A percentile compares a stretch with the other conserved stretches of the same genome.
Evolutionary conservation across 2,888 invertebrate species (phyloP).

Genomic region (Drosophila infuscata): DNA sequence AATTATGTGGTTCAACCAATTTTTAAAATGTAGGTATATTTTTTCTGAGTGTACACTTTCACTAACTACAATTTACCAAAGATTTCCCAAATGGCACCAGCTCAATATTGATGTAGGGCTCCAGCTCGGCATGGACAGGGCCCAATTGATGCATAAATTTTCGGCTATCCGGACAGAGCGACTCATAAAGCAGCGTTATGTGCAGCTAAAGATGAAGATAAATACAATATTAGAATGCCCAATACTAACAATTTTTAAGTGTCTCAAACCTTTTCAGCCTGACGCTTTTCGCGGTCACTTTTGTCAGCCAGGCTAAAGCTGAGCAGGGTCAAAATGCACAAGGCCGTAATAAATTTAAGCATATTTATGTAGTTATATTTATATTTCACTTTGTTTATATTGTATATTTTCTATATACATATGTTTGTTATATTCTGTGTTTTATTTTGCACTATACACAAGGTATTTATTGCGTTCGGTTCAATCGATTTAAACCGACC

Average conservation of each 20-base stretch:
- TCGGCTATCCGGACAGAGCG: conserved; percentile 88
- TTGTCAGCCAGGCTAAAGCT: conserved; percentile 35
- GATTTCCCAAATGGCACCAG: conserved; percentile 89
- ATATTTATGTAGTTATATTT: conserved; percentile 21
- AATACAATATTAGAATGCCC: neutral
- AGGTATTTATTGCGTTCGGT: conserved; percentile 3
- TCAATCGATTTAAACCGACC: conserved; percentile 66
- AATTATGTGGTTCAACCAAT: neutral
- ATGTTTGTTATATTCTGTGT: neutral
- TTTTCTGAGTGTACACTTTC: neutral
- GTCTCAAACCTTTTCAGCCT: conserved; percentile 50
- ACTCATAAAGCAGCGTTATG: conserved; percentile 87
- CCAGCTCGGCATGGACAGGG: conserved; percentile 86
- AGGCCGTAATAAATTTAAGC: conserved; percentile 34
- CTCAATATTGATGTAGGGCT: conserved; percentile 86
- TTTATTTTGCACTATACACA: conserved; percentile 3
- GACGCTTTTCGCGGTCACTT: conserved; percentile 37
- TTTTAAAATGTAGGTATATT: neutral
- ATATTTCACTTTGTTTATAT: neutral
- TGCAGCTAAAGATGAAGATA: conserved; percentile 82
- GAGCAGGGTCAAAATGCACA: conserved; percentile 40
- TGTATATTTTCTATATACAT: neutral
- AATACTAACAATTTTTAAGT: neutral
- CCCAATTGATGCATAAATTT: conserved; percentile 86
- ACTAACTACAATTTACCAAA: conserved; percentile 84